Evolutionary conservation across 2,888 invertebrate genomes (phyloP), one percentile per base, ranked within the genome.

Genomic region (Pyrocoelia pectoralis): DNA sequence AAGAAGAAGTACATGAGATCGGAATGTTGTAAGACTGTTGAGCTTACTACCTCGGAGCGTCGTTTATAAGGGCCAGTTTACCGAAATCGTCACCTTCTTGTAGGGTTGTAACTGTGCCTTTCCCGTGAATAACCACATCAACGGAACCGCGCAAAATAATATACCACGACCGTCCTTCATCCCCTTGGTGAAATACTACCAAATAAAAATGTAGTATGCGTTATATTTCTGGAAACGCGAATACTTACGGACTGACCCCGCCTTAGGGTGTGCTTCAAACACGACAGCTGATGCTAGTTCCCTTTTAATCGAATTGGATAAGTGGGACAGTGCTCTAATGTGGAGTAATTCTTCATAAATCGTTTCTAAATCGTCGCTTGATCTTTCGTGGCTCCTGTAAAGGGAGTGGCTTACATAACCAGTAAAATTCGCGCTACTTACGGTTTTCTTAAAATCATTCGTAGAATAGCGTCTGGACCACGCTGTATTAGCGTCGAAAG

Each of bases 51-150:
- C 92, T 88, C 41, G 93, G 93, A 55, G 92, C 90, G 82, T 93
- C 92, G 81, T 93, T 94, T 72, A 94, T 91, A 70, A 94, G 84
- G 46, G 93, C 93, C 72, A 94, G 83, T 83, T 94, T 94, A 54
- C 94, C 94, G 80, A 94, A 94, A 82, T 94, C 94, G 81, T 94
- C 94, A 61, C 93, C 92, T 81, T 93, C 93, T 77, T 90, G 89
- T 38, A 94, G 83, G 43, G 90, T 90, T 70, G 91, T 92, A 29
- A 94, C 93, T 10, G 90, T 88, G 50, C 93, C 93, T 84, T 93
- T 93, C 65, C 92, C 93, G 78, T 91, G 89, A 71, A 93, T 93
- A 69, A 90, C 90, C 60, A 94, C 93, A 79, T 93, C 92, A 46
- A 94, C 93, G 4, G 92, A 92, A 46, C 93, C 94, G 74, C 89